phyloP scores from a whole-genome alignment of 1,140 invertebrate genomes.

The Ceratitis capitata region DNA sequence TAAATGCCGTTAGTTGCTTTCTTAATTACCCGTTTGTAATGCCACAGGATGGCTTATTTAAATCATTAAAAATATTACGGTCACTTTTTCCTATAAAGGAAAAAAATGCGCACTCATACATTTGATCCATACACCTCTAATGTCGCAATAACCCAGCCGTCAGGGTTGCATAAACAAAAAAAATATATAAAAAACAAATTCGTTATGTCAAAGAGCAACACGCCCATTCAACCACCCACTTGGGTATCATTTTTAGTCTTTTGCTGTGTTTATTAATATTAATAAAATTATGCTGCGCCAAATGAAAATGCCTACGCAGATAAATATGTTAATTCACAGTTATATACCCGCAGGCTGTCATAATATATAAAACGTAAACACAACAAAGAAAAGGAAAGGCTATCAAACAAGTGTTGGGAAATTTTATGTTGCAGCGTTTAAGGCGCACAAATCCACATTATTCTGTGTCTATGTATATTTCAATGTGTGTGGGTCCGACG shows the following conservation, averaged over 20 bases:
- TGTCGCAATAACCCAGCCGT: too few relatives aligned
- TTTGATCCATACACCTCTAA: neutral
- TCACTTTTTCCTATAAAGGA: neutral
- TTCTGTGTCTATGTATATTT: neutral
- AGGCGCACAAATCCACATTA: neutral
- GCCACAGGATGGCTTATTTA: neutral
- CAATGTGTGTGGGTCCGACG: neutral
- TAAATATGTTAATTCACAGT: constrained; percentile 14
- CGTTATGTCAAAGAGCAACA: neutral
- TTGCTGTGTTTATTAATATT: neutral
- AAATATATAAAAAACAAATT: too few relatives aligned
- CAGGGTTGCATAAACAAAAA: too few relatives aligned
- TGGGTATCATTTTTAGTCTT: neutral
- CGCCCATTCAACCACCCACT: neutral
- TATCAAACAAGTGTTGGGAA: constrained; percentile 11
- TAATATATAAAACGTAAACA: neutral
- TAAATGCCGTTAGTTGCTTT: neutral
- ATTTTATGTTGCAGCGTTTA: neutral
- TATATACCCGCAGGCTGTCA: neutral
- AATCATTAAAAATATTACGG: neutral
- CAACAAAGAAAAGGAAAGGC: neutral
- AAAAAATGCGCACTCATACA: neutral
- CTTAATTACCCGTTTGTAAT: neutral
- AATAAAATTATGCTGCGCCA: neutral
- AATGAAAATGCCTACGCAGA: neutral